Evolutionary conservation across 1,140 invertebrate genomes (phyloP).

Genomic region (Amphibalanus amphitrite): DNA sequence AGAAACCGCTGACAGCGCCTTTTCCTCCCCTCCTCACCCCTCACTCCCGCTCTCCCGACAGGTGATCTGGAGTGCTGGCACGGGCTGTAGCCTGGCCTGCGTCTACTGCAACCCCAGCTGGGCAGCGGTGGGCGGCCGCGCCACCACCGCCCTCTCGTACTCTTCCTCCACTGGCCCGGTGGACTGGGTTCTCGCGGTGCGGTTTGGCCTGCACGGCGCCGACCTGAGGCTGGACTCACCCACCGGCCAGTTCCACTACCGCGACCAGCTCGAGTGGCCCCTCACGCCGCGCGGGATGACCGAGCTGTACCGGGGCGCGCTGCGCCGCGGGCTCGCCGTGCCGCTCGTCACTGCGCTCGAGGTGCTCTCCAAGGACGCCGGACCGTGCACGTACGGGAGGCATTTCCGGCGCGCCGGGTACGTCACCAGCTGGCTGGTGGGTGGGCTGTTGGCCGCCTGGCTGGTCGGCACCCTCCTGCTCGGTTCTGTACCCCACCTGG

Average conservation of each 20-base stretch:
- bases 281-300: neutral
- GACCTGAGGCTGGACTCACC: neutral
- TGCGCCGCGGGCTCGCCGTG: neutral
- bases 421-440: neutral
- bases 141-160: neutral
- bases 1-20: no score
- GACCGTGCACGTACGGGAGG: neutral
- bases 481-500: neutral
- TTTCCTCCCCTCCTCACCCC: no score
- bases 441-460: neutral
- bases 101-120: neutral
- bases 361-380: neutral
- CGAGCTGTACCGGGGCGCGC: neutral
- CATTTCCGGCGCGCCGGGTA: neutral
- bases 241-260: neutral
- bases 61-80: neutral
- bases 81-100: neutral
- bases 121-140: neutral
- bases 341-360: neutral
- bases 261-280: neutral
- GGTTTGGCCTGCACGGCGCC: neutral
- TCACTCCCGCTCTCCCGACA: neutral
- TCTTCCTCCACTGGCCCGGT: neutral
- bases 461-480: neutral
- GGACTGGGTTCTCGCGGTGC: neutral